Percentiles rank a stretch among this genome's conserved stretches.
Evolutionary conservation across 2,888 invertebrate species (phyloP).

Genomic region (Subacronicta megacephala): DNA sequence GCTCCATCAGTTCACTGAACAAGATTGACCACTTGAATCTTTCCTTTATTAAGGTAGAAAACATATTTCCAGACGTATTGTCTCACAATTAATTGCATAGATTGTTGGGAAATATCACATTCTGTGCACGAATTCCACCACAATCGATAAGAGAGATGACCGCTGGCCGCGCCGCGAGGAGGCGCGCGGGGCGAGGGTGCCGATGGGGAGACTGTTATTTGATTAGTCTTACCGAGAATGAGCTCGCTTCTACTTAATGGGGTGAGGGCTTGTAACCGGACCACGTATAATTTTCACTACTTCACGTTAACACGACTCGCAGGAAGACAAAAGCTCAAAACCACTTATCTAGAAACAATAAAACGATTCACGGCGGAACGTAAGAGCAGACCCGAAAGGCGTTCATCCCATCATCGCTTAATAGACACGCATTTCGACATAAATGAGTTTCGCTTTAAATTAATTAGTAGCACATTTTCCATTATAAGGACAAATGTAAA

Average conservation of each 20-base stretch:
- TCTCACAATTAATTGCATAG: slow-evolving; percentile 76
- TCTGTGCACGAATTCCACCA: slow-evolving; percentile 89
- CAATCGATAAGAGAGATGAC: slow-evolving; percentile 90
- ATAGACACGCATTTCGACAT: slow-evolving; percentile 89
- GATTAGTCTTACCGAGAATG: slow-evolving; percentile 90
- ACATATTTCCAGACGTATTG: slow-evolving; percentile 68
- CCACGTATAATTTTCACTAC: slow-evolving; percentile 84
- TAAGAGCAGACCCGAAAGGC: slow-evolving; percentile 78
- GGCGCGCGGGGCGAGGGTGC: slow-evolving; percentile 60
- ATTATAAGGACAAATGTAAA: slow-evolving; percentile 90
- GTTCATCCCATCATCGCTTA: slow-evolving; percentile 86
- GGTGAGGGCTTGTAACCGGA: slow-evolving; percentile 88
- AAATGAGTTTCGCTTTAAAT: slow-evolving; percentile 89
- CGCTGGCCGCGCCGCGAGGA: slow-evolving; percentile 87
- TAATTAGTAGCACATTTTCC: slow-evolving; percentile 90
- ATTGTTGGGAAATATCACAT: slow-evolving; percentile 87
- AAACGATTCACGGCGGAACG: slow-evolving; percentile 70
- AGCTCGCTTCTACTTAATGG: slow-evolving; percentile 88
- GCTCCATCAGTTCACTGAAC: no score
- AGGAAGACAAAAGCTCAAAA: slow-evolving; percentile 71
- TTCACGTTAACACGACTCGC: slow-evolving; percentile 51
- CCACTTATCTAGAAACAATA: slow-evolving; percentile 77
- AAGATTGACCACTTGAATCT: background rate
- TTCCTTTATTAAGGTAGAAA: slow-evolving; percentile 37
- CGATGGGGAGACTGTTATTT: slow-evolving; percentile 88